Conservation (phyloP, 2,797 vertebrate species). For the Heliangelus exortis region DNA sequence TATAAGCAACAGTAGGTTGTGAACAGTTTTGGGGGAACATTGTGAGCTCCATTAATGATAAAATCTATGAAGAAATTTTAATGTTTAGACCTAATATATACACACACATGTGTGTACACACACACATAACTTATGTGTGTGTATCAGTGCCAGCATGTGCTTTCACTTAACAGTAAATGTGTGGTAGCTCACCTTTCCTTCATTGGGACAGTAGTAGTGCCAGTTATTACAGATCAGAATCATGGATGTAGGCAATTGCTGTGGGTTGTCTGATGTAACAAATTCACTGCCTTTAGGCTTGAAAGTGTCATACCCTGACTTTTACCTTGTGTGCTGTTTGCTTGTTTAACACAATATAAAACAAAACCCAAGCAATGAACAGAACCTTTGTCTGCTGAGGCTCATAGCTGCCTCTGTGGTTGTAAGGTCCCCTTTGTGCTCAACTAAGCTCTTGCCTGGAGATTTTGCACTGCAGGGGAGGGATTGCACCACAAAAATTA, state of each 20-base stretch:
- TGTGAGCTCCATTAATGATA: not conserved
- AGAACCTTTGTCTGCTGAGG: constrained; percentile 30
- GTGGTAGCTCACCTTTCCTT: not conserved
- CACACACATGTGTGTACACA: not conserved
- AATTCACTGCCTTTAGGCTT: constrained; percentile 40
- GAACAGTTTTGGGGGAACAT: not conserved
- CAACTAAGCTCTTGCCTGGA: not conserved
- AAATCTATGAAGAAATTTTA: not conserved
- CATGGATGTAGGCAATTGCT: not conserved
- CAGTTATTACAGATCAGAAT: not conserved
- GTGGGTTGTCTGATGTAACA: constrained; percentile 3
- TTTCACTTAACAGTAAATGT: constrained; percentile 8
- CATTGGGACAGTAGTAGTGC: not conserved
- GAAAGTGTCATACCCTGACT: not conserved
- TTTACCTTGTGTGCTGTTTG: not conserved
- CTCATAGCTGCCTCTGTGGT: not conserved
- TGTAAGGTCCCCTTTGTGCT: constrained; percentile 39
- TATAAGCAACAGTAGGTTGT: not conserved
- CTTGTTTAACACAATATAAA: not conserved
- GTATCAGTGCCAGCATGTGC: constrained; percentile 6
- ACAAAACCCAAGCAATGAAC: not conserved
- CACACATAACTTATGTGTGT: not conserved
- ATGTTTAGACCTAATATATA: not conserved
- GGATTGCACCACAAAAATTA: not conserved
- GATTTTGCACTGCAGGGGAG: not conserved